Percentiles rank a stretch among this genome's conserved stretches.
These are phyloP conservation scores for Nematostella vectensis DNA, from an alignment of 92 coral and sea anemone species.

Conservation along the genomic window DNA sequence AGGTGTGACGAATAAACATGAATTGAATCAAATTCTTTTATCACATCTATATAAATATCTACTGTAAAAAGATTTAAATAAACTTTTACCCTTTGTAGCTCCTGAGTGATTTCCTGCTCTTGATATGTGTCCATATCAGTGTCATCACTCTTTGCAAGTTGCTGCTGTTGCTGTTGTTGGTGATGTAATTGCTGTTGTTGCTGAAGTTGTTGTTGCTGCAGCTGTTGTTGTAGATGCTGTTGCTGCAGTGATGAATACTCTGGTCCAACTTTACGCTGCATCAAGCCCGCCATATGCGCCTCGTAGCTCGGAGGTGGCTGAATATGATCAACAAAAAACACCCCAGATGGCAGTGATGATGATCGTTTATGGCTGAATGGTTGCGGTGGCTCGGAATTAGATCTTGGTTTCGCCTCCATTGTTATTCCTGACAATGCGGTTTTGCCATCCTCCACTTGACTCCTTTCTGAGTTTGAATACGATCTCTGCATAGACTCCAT, in stretches of 20 bases:
- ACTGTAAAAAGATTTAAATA: background rate
- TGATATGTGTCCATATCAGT: constrained; percentile 50
- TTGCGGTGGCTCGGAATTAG: constrained; percentile 76
- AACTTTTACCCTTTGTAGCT: constrained; percentile 66
- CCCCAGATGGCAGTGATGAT: constrained; percentile 53
- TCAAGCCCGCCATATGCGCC: constrained; percentile 77
- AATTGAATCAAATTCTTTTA: too few relatives aligned
- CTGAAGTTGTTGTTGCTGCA: constrained; percentile 47
- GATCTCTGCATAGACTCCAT: constrained; percentile 53
- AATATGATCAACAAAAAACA: constrained; percentile 36
- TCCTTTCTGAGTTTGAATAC: constrained; percentile 42
- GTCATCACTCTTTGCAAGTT: constrained; percentile 37
- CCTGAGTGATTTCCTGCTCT: constrained; percentile 79
- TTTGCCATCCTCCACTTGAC: constrained; percentile 27
- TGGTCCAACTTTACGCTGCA: constrained; percentile 45
- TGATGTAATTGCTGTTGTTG: constrained; percentile 24
- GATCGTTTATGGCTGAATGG: constrained; percentile 56
- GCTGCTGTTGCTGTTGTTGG: constrained; percentile 23
- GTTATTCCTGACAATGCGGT: constrained; percentile 19
- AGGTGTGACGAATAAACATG: too few relatives aligned
- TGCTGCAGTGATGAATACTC: constrained; percentile 28
- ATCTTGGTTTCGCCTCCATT: constrained; percentile 55
- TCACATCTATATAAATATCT: too few relatives aligned
- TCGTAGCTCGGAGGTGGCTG: constrained; percentile 84
- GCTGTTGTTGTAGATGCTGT: constrained; percentile 13